Percentiles rank a stretch among this genome's conserved stretches.
Evolutionary conservation across 2,888 invertebrate genomes (phyloP).

Genomic region (Panopea generosa): DNA sequence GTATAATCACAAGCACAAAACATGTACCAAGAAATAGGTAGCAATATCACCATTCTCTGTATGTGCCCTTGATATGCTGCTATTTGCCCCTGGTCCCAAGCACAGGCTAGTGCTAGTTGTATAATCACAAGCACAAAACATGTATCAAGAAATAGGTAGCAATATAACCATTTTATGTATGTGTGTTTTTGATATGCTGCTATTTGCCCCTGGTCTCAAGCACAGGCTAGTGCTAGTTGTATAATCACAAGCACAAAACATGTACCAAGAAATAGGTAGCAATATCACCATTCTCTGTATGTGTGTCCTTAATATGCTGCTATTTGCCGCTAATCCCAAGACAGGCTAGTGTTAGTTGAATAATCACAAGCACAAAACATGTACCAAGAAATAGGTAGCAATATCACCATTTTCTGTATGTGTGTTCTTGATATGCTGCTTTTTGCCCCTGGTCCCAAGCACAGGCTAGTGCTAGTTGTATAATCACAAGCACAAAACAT

Average conservation of each 20-base stretch:
- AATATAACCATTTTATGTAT: background rate
- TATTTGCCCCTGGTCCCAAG: background rate
- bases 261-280: constrained; percentile 15
- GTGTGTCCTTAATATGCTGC: too few relatives aligned
- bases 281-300: background rate
- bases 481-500: constrained; percentile 8
- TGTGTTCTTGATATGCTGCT: background rate
- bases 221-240: constrained; percentile 13
- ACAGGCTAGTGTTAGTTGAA: too few relatives aligned
- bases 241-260: constrained; percentile 9
- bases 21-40: too few relatives aligned
- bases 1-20: too few relatives aligned
- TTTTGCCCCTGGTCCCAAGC: constrained; percentile 8
- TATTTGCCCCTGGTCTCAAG: background rate
- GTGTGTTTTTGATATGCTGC: too few relatives aligned
- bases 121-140: constrained; percentile 9
- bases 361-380: too few relatives aligned
- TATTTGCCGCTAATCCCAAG: too few relatives aligned
- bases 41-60: too few relatives aligned
- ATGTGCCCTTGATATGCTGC: too few relatives aligned
- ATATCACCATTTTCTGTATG: too few relatives aligned
- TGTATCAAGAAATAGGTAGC: constrained; percentile 15
- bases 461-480: constrained; percentile 9
- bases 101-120: constrained; percentile 12
- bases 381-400: too few relatives aligned